phyloP scores from a whole-genome alignment of 2,113 vertebrate species.

The Ophiodon elongatus region DNA sequence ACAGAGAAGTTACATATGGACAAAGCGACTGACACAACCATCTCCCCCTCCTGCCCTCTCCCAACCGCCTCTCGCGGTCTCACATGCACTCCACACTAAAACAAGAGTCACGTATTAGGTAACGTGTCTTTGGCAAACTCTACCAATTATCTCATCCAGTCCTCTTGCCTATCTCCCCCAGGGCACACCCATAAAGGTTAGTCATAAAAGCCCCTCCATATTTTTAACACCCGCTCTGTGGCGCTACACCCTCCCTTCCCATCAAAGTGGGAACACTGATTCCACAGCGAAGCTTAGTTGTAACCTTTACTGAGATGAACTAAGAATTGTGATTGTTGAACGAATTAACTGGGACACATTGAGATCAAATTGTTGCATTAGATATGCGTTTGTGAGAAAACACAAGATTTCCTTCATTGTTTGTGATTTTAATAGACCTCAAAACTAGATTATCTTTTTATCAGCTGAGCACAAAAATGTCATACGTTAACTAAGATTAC shows the following conservation, averaged over 20 bases:
- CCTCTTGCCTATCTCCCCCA: conserved; percentile 28
- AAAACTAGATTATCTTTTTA: not conserved
- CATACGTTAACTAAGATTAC: conserved; percentile 16
- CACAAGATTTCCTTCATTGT: not conserved
- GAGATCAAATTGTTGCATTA: not conserved
- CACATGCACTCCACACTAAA: conserved; percentile 9
- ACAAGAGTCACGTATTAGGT: conserved; percentile 48
- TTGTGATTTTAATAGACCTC: not conserved
- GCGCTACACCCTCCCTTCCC: not conserved
- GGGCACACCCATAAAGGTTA: conserved; percentile 53
- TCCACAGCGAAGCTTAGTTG: not conserved
- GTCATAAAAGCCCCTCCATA: conserved; percentile 45
- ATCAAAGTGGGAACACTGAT: conserved; percentile 9
- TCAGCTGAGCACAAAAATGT: conserved; percentile 42
- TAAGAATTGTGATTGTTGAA: not conserved
- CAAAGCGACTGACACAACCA: not conserved
- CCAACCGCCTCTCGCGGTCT: not conserved
- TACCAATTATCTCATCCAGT: conserved; percentile 62
- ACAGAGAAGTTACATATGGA: not conserved
- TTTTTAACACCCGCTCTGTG: conserved; percentile 41
- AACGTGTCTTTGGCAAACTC: conserved; percentile 42
- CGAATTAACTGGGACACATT: not conserved
- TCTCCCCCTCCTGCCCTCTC: not conserved
- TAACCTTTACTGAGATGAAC: not conserved
- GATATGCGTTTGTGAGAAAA: not conserved